phyloP scores from a whole-genome alignment of 2,113 vertebrate genomes.

The Salvelinus sp. region DNA sequence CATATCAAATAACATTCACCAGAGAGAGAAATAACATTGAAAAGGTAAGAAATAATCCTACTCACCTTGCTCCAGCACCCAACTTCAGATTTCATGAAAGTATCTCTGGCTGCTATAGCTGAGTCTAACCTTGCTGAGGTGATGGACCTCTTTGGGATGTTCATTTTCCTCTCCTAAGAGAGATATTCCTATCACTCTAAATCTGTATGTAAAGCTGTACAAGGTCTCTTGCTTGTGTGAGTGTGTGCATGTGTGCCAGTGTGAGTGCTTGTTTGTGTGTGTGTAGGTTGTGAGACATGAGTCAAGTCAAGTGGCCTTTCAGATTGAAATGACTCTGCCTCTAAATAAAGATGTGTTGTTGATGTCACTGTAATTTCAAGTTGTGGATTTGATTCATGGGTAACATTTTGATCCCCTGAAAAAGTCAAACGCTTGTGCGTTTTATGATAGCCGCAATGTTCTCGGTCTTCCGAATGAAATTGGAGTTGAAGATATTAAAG shows the following conservation, averaged over 20 bases:
- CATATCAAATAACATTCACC: background rate
- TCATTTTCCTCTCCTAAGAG: too few relatives aligned
- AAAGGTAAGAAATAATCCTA: slow-evolving; percentile 21
- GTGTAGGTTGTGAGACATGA: too few relatives aligned
- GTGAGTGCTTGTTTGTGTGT: background rate
- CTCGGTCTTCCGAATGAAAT: background rate
- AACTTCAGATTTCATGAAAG: background rate
- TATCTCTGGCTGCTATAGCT: slow-evolving; percentile 14
- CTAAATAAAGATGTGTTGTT: too few relatives aligned
- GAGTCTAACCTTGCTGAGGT: background rate
- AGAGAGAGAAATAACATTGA: slow-evolving; percentile 4
- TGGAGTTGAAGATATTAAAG: background rate
- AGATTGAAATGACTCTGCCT: too few relatives aligned
- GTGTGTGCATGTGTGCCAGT: background rate
- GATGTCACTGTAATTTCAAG: too few relatives aligned
- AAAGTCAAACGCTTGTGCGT: background rate
- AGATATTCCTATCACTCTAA: too few relatives aligned
- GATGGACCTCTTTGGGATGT: too few relatives aligned
- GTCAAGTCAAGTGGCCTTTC: too few relatives aligned
- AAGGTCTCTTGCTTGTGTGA: background rate
- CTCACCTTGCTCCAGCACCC: slow-evolving; percentile 11
- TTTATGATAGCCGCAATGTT: background rate
- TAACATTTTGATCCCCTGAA: background rate
- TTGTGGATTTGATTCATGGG: background rate
- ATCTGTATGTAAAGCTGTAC: too few relatives aligned